Base-by-base conservation (phyloP, 2,888 invertebrate species). In the Heliconius aoede region DNA sequence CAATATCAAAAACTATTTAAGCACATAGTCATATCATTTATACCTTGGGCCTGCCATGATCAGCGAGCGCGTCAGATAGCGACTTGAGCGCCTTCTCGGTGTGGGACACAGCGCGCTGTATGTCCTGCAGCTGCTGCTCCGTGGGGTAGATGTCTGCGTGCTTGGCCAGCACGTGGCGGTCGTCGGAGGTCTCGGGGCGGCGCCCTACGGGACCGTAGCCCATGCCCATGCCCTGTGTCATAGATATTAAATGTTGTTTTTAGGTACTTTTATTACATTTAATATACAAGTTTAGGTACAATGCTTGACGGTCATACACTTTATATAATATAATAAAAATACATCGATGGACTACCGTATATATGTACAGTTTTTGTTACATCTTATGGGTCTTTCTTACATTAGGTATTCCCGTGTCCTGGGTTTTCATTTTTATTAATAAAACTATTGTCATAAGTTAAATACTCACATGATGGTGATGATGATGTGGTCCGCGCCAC, bases 111-210 rank as follows among this genome's bases (percentile, higher is more conserved):
- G 98, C 97, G 85, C 97, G 97, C 91, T 99, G 99, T 77, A 99
- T 98, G 76, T 97, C 96, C 89, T 97, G 97, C 81, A 98, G 93
- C 94, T 99, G 98, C 83, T 96, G 96, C 90, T 99, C 99, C 85
- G 97, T 96, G 1, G 99, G 99, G 95, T 99, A 99, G 84, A 99
- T 98, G 81, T 97, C 97, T 0, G 97, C 97, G 91, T 99, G 99
- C 85, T 98, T 97, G 72, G 98, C 97, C 89, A 98, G 96, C 77
- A 99, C 98, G 94, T 99, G 99, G 15, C 98, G 96, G 93, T 99
- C 99, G 92, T 99, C 99, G 26, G 97, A 97, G n/a, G 98, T 97
- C 91, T 99, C 99, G 0, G 97, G 97, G 72, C 98, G 96, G 30
- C 98, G 96, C 68, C 96, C 96, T 83, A 92, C 94, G 55, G 95